Evolutionary conservation across 1,140 invertebrate genomes (phyloP).

Genomic region (Oryctes rhinoceros): DNA sequence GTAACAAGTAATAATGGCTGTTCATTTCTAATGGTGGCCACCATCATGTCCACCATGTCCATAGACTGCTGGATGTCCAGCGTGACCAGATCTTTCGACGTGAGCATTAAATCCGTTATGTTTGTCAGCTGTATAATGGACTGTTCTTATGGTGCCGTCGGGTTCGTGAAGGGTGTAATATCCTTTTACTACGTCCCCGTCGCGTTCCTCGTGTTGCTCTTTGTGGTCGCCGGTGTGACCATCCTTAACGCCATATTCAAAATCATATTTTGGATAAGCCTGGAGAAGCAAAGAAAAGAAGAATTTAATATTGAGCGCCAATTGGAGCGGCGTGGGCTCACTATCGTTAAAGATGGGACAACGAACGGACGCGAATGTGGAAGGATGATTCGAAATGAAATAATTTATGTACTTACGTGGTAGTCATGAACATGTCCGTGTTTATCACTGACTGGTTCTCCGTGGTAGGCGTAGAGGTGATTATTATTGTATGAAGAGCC

Average conservation of each 20-base stretch:
- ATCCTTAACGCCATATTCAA: constrained; percentile 75
- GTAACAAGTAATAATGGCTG: neutral
- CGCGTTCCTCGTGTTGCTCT: constrained; percentile 60
- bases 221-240: constrained; percentile 73
- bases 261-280: constrained; percentile 72
- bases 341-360: constrained; percentile 12
- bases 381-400: no score
- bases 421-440: constrained; percentile 40
- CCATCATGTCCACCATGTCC: constrained; percentile 16
- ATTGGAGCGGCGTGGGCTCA: no score
- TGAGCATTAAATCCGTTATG: constrained; percentile 34
- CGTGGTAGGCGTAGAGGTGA: neutral
- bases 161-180: constrained; percentile 22
- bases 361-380: no score
- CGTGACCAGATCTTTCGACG: constrained; percentile 29
- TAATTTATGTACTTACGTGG: constrained; percentile 30
- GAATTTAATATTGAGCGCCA: no score
- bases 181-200: constrained; percentile 35
- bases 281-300: constrained; percentile 49
- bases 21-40: constrained; percentile 1
- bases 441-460: neutral
- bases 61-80: constrained; percentile 11
- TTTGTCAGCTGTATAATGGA: constrained; percentile 33
- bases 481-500: neutral
- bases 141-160: constrained; percentile 30